A percentile compares a stretch with the other conserved stretches of the same genome.
Evolutionary conservation across 2,888 invertebrate genomes (phyloP).

Genomic region (Drosophila antonietae): DNA sequence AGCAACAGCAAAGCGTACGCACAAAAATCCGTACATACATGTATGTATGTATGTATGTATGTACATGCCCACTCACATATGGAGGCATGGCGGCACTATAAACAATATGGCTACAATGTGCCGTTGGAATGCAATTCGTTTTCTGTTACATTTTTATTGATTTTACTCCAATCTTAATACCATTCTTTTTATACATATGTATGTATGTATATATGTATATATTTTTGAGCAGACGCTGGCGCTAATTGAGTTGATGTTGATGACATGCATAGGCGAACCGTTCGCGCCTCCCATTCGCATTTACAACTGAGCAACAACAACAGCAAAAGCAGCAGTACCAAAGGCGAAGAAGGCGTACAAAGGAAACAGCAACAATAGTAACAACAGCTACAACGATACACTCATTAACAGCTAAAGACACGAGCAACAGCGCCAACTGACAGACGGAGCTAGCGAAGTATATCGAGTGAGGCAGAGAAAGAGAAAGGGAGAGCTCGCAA

Average conservation of each 20-base stretch:
- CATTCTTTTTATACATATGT: too few species aligned
- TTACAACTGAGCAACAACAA: constrained; percentile 29
- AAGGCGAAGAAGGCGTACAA: constrained; percentile 19
- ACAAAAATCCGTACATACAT: neutral
- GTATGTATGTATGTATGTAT: neutral
- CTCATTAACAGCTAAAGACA: constrained; percentile 3
- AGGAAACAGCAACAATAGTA: constrained; percentile 23
- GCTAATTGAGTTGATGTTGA: constrained; percentile 69
- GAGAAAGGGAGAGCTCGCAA: constrained; percentile 3
- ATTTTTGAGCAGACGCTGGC: constrained; percentile 40
- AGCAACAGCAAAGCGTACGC: constrained; percentile 43
- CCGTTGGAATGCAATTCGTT: constrained; percentile 45
- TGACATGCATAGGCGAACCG: constrained; percentile 56
- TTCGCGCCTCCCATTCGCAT: constrained; percentile 32
- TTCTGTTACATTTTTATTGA: constrained; percentile 60
- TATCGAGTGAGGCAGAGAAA: constrained; percentile 2
- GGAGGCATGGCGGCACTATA: constrained; percentile 12
- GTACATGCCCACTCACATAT: constrained; percentile 6
- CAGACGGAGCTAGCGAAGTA: constrained; percentile 3
- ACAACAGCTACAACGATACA: constrained; percentile 4
- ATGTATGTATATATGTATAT: neutral
- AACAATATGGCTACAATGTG: constrained; percentile 52
- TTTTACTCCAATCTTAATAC: constrained; percentile 61
- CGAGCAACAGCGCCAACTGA: constrained; percentile 27
- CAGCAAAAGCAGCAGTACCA: constrained; percentile 24